Evolutionary conservation across 37 sponge, comb jelly and placozoan genomes (phyloP).

Genomic region (Ephydatia muelleri): DNA sequence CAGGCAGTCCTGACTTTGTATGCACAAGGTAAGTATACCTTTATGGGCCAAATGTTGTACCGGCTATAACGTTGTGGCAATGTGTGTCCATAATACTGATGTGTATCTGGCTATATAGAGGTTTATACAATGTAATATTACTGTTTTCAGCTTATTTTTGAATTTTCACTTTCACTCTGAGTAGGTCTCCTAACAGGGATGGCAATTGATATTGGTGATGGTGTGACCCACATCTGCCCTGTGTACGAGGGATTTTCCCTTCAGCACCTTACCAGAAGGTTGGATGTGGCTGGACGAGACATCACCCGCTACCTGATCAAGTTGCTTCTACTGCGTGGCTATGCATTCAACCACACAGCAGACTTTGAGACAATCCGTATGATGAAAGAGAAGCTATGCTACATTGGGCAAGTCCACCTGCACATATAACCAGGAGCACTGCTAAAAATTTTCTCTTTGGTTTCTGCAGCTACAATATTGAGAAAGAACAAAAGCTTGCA

Average conservation of each 20-base stretch:
- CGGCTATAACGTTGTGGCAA: no score
- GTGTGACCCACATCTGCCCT: slow-evolving; percentile 98
- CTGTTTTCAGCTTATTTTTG: neutral
- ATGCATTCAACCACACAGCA: slow-evolving; percentile 99
- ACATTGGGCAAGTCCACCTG: slow-evolving; percentile 79
- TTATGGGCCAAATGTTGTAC: neutral
- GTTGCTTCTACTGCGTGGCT: slow-evolving; percentile 93
- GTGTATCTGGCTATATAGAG: neutral
- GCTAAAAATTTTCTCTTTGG: no score
- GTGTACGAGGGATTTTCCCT: slow-evolving; percentile 98
- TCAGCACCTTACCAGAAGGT: slow-evolving; percentile 91
- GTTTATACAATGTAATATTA: neutral
- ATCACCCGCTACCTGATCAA: slow-evolving; percentile 98
- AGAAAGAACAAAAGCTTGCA: slow-evolving; percentile 94
- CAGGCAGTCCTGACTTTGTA: slow-evolving; percentile 99
- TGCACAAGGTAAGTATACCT: slow-evolving; percentile 92
- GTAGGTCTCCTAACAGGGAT: slow-evolving; percentile 95
- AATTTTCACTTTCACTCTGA: neutral
- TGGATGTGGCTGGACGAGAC: slow-evolving; percentile 98
- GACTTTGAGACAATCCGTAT: slow-evolving; percentile 99
- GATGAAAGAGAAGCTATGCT: slow-evolving; percentile 99
- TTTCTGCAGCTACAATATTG: slow-evolving; percentile 87
- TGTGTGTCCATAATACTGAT: slow-evolving; percentile 10
- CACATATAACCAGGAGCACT: no score
- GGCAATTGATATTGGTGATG: slow-evolving; percentile 98